Percentiles rank a stretch among this genome's conserved stretches.
phyloP scores from a whole-genome alignment of 2,797 vertebrate species.

The Dendrocincla tyrannina region DNA sequence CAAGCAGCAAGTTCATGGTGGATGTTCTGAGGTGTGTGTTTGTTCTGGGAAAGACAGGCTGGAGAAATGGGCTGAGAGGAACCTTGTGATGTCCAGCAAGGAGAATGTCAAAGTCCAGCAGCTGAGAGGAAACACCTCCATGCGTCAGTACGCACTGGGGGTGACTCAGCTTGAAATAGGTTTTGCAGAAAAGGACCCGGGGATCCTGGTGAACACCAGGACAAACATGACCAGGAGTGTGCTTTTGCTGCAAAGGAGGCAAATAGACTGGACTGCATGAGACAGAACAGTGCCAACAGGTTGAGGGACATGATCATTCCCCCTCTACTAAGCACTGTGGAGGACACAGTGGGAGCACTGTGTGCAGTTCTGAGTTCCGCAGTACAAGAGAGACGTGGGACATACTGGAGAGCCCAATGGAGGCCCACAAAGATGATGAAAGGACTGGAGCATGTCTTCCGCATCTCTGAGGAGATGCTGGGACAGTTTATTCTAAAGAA shows the following conservation, averaged over 20 bases:
- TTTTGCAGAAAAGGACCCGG: background rate
- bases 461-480: background rate
- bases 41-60: background rate
- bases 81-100: background rate
- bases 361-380: background rate
- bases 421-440: background rate
- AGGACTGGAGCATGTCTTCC: background rate
- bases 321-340: background rate
- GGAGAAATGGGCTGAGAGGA: background rate
- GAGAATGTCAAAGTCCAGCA: background rate
- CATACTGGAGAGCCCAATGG: background rate
- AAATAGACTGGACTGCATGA: background rate
- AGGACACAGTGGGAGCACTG: background rate
- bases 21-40: background rate
- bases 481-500: background rate
- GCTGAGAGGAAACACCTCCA: background rate
- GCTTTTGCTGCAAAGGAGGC: background rate
- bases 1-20: background rate
- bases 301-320: background rate
- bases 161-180: background rate
- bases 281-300: background rate
- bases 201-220: background rate
- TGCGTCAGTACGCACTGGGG: background rate
- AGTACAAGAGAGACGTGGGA: background rate
- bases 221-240: background rate